Base-by-base conservation (phyloP, 2,113 vertebrate species). In the Ailuropoda melanoleuca region DNA sequence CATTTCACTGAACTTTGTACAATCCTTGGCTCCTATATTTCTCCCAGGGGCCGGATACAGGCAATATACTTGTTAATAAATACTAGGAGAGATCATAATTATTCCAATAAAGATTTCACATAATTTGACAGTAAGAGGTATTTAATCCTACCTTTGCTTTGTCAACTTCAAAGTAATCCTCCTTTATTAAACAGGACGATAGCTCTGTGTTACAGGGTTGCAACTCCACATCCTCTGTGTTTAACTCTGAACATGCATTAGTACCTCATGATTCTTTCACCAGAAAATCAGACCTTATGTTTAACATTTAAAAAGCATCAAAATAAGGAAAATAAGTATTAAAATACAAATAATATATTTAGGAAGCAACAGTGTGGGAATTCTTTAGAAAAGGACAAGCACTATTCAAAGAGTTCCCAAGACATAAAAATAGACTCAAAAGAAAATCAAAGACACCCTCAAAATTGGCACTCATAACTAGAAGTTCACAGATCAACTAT, bases 371-470 rank as follows among this genome's bases (percentile, higher is more conserved):
- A 93, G 17, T 21, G 23, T 93, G 18, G 31, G 14, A 83, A 94
- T 90, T 97, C 19, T 94, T 74, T 92, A 86, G n/a, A 90, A 96
- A 95, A 90, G n/a, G 53, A 94, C 10, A 95, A 90, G 85, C 46
- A 55, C 34, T 87, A 78, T 90, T 90, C 26, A 92, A 95, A 55
- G 66, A 72, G 8, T 68, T 91, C 14, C 70, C 4, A 97, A 83
- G 48, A 90, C 50, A 81, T 5, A 70, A 88, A 85, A 74, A 93
- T 50, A 80, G 74, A 88, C 31, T 64, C 17, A 82, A 75, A 94
- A 85, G 68, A 77, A 96, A 95, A 93, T 82, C 50, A 90, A 80
- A 80, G 46, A 91, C 13, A 70, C 19, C 17, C 53, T 34, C 26
- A 90, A 93, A 92, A 84, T 21, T 55, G 14, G 48, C 23, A 92